Evolutionary conservation across 2,888 invertebrate genomes (phyloP), one percentile per base, ranked within the genome.

Genomic region (Pinctada fucata): DNA sequence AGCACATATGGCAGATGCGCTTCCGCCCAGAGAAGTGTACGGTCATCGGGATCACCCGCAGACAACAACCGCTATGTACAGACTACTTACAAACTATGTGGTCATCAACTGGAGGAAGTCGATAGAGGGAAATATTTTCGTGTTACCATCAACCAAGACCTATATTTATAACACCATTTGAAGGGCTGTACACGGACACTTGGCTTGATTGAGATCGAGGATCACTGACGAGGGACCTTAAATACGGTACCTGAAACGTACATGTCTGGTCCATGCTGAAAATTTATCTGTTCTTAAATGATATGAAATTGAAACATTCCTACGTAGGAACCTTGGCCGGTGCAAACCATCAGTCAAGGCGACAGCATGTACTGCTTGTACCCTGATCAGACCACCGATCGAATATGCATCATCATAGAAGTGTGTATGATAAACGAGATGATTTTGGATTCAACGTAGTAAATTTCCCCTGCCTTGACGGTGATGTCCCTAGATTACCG

Each of bases 371-470:
- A 31, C 31, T 31, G 31, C 31, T 68, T 75, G 75, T 67, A 75
- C 45, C 6, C 13, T 75, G 75, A 68, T 75, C 58, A 75, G 75
- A 75, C 64, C 69, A 75, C 48, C 63, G 31, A 69, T 75, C 47
- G n/a, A 75, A 48, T 75, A 69, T 69, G 70, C 69, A 48, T 69
- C 69, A 58, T 16, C 69, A 16, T 48, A 52, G 50, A 68, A n/a
- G 75, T 31, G 31, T 31, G 31, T 31, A 31, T 31, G 31, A 31
- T 1, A 31, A 31, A 31, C 31, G 31, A 31, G 31, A 31, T 31
- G 31, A 31, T 31, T 31, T 31, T 31, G 31, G 31, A 31, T 31
- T 31, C 31, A 31, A 31, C 31, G 31, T 31, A 31, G 31, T 31
- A 31, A 31, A 31, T 31, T 31, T 31, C 31, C 31, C 31, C 31